phyloP scores from a whole-genome alignment of 2,797 vertebrate genomes.

The Pteropus rufus region DNA sequence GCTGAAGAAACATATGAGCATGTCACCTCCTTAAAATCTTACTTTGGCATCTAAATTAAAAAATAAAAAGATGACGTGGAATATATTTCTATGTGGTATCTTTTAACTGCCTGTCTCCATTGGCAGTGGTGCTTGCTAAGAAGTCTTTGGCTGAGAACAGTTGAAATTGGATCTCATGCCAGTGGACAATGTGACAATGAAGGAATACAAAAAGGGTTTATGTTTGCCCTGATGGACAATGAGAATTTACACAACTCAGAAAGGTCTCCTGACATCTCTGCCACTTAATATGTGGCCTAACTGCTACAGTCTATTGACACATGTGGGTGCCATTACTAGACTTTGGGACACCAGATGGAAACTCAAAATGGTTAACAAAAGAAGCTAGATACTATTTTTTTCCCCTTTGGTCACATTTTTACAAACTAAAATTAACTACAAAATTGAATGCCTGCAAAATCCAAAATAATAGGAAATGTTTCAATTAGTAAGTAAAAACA shows the following conservation, averaged over 20 bases:
- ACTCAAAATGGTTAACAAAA: neutral
- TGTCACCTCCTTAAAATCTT: neutral
- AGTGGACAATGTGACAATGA: neutral
- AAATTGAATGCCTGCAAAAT: neutral
- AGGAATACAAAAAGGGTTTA: neutral
- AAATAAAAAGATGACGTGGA: neutral
- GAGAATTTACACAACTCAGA: neutral
- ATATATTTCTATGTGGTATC: neutral
- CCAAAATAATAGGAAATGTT: neutral
- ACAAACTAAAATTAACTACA: slow-evolving; percentile 1
- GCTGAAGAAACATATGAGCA: neutral
- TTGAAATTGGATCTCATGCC: neutral
- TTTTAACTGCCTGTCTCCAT: neutral
- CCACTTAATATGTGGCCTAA: neutral
- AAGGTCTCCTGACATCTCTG: neutral
- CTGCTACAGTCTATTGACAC: neutral
- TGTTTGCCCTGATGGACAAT: neutral
- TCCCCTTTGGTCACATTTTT: neutral
- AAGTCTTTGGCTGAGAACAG: neutral
- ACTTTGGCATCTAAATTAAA: neutral
- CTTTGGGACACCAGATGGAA: neutral
- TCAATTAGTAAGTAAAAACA: neutral
- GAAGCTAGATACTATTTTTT: neutral
- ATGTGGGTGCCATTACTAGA: neutral
- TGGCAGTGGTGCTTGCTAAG: neutral